A percentile compares a stretch with the other conserved stretches of the same genome.
Evolutionary conservation across 2,797 vertebrate genomes (phyloP).

Genomic region (Anableps anableps): DNA sequence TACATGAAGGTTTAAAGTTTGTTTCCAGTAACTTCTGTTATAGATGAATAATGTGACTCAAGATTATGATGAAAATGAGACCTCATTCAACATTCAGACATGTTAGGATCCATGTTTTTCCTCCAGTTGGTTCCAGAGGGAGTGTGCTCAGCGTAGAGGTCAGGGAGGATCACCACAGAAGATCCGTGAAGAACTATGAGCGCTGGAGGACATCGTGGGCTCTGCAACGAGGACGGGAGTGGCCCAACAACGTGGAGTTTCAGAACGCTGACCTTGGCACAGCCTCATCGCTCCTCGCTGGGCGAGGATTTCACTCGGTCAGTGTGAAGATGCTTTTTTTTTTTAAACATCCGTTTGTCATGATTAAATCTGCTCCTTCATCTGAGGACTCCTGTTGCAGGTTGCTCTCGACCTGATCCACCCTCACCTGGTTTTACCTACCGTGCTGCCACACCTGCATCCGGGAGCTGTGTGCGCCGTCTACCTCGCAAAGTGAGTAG

Average conservation of each 20-base stretch:
- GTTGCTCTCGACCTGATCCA: constrained; percentile 88
- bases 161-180: constrained; percentile 86
- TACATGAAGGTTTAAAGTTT: neutral
- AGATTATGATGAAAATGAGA: no score
- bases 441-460: constrained; percentile 84
- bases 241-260: constrained; percentile 92
- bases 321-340: constrained; percentile 51
- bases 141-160: constrained; percentile 89
- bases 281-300: constrained; percentile 79
- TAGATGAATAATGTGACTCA: neutral
- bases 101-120: neutral
- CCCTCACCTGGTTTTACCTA: constrained; percentile 86
- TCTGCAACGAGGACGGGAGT: constrained; percentile 79
- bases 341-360: neutral
- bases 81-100: neutral
- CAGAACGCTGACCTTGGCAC: constrained; percentile 82
- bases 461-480: constrained; percentile 86
- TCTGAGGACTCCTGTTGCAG: constrained; percentile 68
- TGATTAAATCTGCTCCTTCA: neutral
- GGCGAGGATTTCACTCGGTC: constrained; percentile 86
- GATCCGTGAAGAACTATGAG: constrained; percentile 86
- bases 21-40: neutral
- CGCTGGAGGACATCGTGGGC: constrained; percentile 86
- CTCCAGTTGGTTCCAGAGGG: constrained; percentile 87
- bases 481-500: constrained; percentile 91